Evolutionary conservation across 2,113 vertebrate species (phyloP).

Genomic region (Chionis minor): DNA sequence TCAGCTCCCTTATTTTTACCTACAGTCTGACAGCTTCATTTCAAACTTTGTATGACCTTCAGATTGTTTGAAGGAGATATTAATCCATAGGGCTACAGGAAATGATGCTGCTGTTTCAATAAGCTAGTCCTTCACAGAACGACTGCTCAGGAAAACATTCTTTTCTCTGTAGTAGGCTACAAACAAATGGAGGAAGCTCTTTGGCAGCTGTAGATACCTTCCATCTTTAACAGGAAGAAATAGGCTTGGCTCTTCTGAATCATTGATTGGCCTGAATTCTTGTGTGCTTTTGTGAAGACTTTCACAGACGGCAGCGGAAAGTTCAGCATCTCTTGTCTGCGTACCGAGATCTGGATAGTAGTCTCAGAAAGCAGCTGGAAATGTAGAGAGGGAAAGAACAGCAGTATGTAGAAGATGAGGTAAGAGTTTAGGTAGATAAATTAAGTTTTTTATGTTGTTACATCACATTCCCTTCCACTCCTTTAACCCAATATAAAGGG

Average conservation of each 20-base stretch:
- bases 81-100: background rate
- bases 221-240: background rate
- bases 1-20: background rate
- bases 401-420: background rate
- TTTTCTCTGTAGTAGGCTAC: background rate
- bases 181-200: constrained; percentile 29
- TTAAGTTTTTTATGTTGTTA: background rate
- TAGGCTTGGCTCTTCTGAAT: background rate
- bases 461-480: background rate
- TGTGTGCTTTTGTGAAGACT: background rate
- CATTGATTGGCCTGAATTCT: background rate
- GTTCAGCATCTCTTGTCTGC: background rate
- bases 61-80: background rate
- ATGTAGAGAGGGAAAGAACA: background rate
- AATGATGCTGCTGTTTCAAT: background rate
- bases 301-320: background rate
- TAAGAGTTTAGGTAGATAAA: background rate
- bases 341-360: background rate
- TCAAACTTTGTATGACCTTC: background rate
- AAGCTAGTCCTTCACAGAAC: background rate
- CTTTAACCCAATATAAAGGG: background rate
- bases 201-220: constrained; percentile 7
- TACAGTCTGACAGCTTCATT: background rate
- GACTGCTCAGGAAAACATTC: background rate
- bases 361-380: background rate